Evolutionary conservation across 2,888 invertebrate species (phyloP), one percentile per base, ranked within the genome.

Genomic region (Ctenicera cuprea): DNA sequence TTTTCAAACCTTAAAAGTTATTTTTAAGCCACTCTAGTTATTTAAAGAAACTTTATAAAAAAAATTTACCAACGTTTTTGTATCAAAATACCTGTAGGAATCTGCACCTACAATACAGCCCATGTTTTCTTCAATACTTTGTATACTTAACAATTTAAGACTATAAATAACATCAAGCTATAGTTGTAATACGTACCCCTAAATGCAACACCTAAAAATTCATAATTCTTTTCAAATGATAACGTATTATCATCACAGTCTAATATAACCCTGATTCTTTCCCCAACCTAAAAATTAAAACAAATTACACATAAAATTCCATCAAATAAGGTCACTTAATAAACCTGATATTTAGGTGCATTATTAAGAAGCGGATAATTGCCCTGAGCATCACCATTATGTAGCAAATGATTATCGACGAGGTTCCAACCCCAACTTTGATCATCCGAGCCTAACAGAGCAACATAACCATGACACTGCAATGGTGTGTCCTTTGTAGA

Each of bases 391-490:
- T 97, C 95, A 67, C 98, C 98, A 90, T 98, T 97, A 87, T 99
- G 98, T 81, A 98, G 89, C 80, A 99, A 91, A 88, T 96, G 94
- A 89, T 98, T 99, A 88, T 99, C 98, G 63, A 99, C 98, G 81
- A 99, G 90, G 90, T 99, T 99, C 99, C 99, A 99, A 12, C 99
- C 99, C 99, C 99, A 99, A 83, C 97, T 98, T 86, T 98, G 95
- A 86, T 97, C 96, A 88, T 99, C 97, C 4, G 96, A 95, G 33
- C 99, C 99, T 76, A 99, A 88, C 73, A 99, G 89, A 8, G 98
- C 95, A 63, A 98, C 95, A 89, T 99, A 99, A 68, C 99, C 98
- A 83, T 95, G 96, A 86, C 96, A 96, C 86, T 98, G 96, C 76
- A 98, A 89, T 43, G 96, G 92, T 9, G 98, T 97, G 85, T 98